Evolutionary conservation across 2,113 vertebrate genomes (phyloP).

Genomic region (Megaleporinus macrocephalus): DNA sequence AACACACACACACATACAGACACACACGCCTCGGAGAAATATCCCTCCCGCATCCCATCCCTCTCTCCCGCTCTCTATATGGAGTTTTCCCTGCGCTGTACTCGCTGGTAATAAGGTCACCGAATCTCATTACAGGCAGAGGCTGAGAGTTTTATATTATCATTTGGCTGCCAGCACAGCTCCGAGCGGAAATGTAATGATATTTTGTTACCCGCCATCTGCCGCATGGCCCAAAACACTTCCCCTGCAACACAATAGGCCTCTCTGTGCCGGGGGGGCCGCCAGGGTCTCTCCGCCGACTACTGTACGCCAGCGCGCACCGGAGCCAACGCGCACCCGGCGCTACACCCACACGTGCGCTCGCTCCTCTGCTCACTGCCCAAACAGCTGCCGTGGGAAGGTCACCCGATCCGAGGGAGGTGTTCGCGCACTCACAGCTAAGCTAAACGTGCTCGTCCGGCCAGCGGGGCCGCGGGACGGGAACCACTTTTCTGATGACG

Average conservation of each 20-base stretch:
- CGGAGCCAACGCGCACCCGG: conserved; percentile 10
- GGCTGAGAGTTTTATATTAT: conserved; percentile 67
- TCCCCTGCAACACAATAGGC: conserved; percentile 63
- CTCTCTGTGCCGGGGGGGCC: conserved; percentile 45
- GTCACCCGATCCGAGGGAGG: conserved; percentile 29
- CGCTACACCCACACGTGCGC: background rate
- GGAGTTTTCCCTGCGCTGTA: conserved; percentile 38
- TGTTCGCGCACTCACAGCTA: conserved; percentile 4
- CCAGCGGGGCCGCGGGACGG: background rate
- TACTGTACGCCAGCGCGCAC: conserved; percentile 22
- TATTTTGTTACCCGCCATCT: conserved; percentile 69
- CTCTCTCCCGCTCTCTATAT: conserved; percentile 38
- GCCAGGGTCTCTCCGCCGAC: background rate
- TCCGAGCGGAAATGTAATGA: conserved; percentile 67
- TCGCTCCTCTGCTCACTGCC: background rate
- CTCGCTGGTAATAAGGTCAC: conserved; percentile 56
- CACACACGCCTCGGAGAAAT: conserved; percentile 18
- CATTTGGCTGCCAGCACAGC: conserved; percentile 61
- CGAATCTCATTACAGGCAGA: conserved; percentile 55
- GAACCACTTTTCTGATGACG: background rate
- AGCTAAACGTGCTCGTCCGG: background rate
- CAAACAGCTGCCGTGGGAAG: conserved; percentile 46
- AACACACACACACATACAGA: background rate
- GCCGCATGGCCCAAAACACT: conserved; percentile 64
- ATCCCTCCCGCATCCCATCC: conserved; percentile 20